phyloP scores from a whole-genome alignment of 1,140 invertebrate species.

The Eueides isabella region DNA sequence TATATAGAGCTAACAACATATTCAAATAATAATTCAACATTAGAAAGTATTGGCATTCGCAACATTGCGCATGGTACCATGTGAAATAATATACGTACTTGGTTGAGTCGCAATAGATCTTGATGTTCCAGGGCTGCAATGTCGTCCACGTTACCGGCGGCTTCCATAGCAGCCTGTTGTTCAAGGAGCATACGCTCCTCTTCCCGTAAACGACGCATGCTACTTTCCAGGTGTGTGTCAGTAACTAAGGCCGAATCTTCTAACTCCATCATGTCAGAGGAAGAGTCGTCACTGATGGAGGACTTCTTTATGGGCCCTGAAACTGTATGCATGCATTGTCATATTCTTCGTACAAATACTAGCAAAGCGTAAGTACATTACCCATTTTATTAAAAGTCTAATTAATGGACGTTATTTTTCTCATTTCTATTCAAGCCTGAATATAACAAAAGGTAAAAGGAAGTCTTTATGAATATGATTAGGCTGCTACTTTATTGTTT shows the following conservation, averaged over 20 bases:
- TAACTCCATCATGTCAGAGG: constrained; percentile 97
- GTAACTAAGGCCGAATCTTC: constrained; percentile 93
- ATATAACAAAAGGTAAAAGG: constrained; percentile 13
- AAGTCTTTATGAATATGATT: constrained; percentile 20
- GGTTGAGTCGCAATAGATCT: constrained; percentile 65
- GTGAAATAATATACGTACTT: constrained; percentile 47
- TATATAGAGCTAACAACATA: background rate
- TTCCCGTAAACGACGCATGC: constrained; percentile 85
- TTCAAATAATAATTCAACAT: background rate
- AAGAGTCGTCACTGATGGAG: constrained; percentile 95
- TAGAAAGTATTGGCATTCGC: background rate
- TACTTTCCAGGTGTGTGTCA: constrained; percentile 82
- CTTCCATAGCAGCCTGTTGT: constrained; percentile 61
- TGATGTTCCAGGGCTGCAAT: constrained; percentile 87
- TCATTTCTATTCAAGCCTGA: constrained; percentile 11
- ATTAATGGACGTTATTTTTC: constrained; percentile 16
- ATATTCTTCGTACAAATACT: background rate
- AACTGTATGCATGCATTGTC: constrained; percentile 83
- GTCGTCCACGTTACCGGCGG: constrained; percentile 58
- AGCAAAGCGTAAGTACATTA: background rate
- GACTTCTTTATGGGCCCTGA: constrained; percentile 88
- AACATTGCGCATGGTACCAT: background rate
- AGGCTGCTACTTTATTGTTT: constrained; percentile 17
- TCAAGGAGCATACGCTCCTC: constrained; percentile 84
- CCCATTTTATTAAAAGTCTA: constrained; percentile 3